Conservation (phyloP, 2,797 vertebrate genomes). For the Oreochromis grahami region DNA sequence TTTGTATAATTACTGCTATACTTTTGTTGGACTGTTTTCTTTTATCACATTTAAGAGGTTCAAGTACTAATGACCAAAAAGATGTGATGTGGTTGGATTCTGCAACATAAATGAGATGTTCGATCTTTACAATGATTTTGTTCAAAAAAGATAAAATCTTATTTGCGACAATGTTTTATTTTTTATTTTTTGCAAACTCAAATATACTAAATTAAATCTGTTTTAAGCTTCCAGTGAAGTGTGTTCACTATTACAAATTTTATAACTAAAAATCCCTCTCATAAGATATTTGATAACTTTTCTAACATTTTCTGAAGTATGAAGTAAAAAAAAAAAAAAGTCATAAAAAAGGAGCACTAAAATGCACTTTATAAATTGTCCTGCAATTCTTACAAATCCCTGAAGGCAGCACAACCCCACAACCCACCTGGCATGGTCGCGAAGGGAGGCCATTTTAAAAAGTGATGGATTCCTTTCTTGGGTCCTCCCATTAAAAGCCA, state of each 20-base stretch:
- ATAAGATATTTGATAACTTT: neutral
- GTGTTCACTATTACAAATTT: neutral
- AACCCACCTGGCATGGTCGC: constrained; percentile 25
- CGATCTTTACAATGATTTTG: neutral
- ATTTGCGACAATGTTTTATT: neutral
- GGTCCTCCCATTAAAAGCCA: constrained; percentile 70
- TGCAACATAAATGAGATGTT: neutral
- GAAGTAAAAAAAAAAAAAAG: neutral
- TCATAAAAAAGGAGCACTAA: neutral
- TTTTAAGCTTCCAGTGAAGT: no score
- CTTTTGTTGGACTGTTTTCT: neutral
- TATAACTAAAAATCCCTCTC: neutral
- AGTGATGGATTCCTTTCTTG: constrained; percentile 72
- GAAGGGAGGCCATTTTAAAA: constrained; percentile 62
- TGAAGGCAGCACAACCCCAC: constrained; percentile 9
- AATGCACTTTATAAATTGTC: constrained; percentile 23
- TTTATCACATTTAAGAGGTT: neutral
- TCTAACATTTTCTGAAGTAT: neutral
- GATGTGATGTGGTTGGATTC: neutral
- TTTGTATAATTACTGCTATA: neutral
- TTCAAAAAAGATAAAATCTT: neutral
- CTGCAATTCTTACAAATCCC: constrained; percentile 17
- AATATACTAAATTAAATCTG: neutral
- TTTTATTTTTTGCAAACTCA: neutral
- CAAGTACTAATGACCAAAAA: neutral